These are phyloP conservation scores for Taenaris catops DNA, from an alignment of 2,888 invertebrate genomes.

Conservation along the genomic window DNA sequence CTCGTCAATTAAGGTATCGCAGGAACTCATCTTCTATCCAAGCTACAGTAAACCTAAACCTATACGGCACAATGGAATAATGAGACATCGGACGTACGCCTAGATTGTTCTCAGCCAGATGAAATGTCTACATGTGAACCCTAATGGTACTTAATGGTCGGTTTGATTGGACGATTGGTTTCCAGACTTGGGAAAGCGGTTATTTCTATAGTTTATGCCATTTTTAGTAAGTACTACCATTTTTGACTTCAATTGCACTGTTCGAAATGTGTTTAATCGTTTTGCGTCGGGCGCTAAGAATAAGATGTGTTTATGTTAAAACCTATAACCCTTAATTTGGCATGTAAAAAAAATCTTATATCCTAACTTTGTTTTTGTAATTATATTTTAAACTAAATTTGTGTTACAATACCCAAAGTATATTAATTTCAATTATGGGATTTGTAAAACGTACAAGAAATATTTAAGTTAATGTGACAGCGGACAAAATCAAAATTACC, in stretches of 20 bases:
- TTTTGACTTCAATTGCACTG: slow-evolving; percentile 5
- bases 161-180: slow-evolving; percentile 20
- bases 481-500: too few relatives aligned
- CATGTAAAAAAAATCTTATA: too few relatives aligned
- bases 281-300: too few relatives aligned
- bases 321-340: too few relatives aligned
- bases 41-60: slow-evolving; percentile 39
- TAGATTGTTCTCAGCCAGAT: slow-evolving; percentile 26
- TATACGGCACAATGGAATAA: slow-evolving; percentile 71
- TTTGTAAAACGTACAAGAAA: too few relatives aligned
- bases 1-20: slow-evolving; percentile 78
- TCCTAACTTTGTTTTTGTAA: too few relatives aligned
- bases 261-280: too few relatives aligned
- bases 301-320: too few relatives aligned
- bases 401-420: too few relatives aligned
- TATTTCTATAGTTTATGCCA: slow-evolving; percentile 14
- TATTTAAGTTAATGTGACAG: too few relatives aligned
- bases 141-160: slow-evolving; percentile 22
- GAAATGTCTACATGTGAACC: slow-evolving; percentile 19
- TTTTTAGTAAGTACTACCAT: slow-evolving; percentile 13
- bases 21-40: slow-evolving; percentile 62
- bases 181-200: slow-evolving; percentile 9
- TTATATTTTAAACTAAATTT: too few relatives aligned
- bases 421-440: too few relatives aligned
- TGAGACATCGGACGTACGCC: slow-evolving; percentile 47